These are phyloP conservation scores for Eupithecia dodoneata DNA, from an alignment of 2,888 invertebrate species.

Conservation along the genomic window DNA sequence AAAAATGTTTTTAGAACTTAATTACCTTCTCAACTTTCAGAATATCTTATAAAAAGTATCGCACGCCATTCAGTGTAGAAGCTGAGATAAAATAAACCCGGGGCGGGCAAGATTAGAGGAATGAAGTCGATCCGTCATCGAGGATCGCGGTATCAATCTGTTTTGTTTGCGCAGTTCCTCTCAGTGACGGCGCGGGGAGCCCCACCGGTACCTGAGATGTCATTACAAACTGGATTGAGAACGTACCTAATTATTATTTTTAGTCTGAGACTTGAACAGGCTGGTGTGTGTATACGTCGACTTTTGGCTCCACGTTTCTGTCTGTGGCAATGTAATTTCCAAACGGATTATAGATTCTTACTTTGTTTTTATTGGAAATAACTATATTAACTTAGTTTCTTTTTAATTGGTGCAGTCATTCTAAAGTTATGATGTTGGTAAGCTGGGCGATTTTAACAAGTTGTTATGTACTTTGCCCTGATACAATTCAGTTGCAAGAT, in stretches of 20 bases:
- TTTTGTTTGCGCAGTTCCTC: conserved; percentile 63
- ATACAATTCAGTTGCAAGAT: too few relatives aligned
- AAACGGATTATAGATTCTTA: background rate
- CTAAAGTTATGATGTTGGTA: background rate
- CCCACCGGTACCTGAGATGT: background rate
- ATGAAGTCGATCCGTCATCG: conserved; percentile 70
- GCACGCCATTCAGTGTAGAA: background rate
- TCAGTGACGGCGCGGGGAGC: conserved; percentile 64
- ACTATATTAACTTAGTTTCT: background rate
- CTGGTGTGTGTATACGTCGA: background rate
- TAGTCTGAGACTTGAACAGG: background rate
- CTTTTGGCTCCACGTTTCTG: background rate
- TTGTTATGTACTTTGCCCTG: too few relatives aligned
- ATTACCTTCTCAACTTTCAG: background rate
- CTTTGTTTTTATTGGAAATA: background rate
- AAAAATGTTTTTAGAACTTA: background rate
- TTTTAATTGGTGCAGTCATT: background rate
- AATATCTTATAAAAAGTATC: background rate
- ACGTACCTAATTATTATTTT: background rate
- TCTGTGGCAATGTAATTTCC: background rate
- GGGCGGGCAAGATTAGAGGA: conserved; percentile 44
- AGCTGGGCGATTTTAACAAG: background rate
- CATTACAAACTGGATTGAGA: background rate
- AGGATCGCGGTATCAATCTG: conserved; percentile 73
- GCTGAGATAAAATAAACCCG: background rate